Base-by-base conservation (phyloP, 2,797 vertebrate genomes). In the Mormyrops attenuatus region DNA sequence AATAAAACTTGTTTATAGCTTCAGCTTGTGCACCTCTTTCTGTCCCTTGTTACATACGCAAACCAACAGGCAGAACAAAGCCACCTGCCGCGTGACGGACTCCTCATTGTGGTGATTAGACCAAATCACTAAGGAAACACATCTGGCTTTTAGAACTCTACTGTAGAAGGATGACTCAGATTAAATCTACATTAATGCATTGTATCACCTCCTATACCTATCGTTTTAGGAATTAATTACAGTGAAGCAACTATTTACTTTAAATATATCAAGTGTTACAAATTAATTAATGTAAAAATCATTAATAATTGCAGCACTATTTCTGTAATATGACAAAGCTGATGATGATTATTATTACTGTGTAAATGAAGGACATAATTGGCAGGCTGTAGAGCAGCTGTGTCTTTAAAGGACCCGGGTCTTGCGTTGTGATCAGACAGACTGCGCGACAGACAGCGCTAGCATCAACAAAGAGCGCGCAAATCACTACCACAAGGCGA, bases 401-500 rank as follows among this genome's bases (percentile, higher is more conserved):
- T 73, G 87, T 84, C 49, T 90, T 89, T 88, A 52, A 89, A 60
- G 53, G 7, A 38, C 82, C 66, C 63, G 26, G 84, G 66, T 73
- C 53, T 84, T 85, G 47, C 52, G 34, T 50, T 87, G 20, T 47
- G 22, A 13, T 63, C 87, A 88, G 63, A 80, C 73, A 88, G 73
- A 41, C 87, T 53, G 1, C 26, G 92, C 89, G 91, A 77, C 89
- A 63, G 89, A 88, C 92, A 93, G 93, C 66, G 73, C 90, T 90
- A 88, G 91, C 90, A 85, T 90, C 95, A 96, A 96, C 96, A 96
- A 96, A 96, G 95, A 91, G 94, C 93, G 94, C 92, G 91, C 94
- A 94, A 94, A 93, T 93, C 92, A 93, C 92, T 86, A 44, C 91
- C 92, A 88, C 87, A 93, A 91, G 91, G 93, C 93, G 92, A 94